These are phyloP conservation scores for Musca domestica DNA, from an alignment of 1,140 invertebrate genomes.

Conservation along the genomic window DNA sequence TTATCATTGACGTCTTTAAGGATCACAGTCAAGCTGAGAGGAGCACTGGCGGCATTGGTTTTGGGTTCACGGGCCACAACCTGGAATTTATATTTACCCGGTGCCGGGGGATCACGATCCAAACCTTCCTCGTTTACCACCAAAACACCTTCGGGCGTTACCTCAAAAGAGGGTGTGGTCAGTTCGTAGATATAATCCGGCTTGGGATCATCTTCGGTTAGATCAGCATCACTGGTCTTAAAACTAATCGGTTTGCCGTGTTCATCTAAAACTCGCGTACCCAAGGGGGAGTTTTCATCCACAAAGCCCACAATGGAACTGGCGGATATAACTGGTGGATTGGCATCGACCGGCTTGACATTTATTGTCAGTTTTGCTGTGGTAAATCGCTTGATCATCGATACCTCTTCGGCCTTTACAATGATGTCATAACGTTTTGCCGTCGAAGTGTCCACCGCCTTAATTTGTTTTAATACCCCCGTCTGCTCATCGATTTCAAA, in stretches of 20 bases:
- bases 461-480: slow-evolving; percentile 76
- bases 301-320: slow-evolving; percentile 75
- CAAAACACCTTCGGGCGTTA: slow-evolving; percentile 70
- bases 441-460: slow-evolving; percentile 73
- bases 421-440: slow-evolving; percentile 65
- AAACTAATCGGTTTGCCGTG: slow-evolving; percentile 68
- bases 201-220: slow-evolving; percentile 73
- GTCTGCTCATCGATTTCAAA: slow-evolving; percentile 80
- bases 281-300: slow-evolving; percentile 80
- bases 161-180: slow-evolving; percentile 79
- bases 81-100: slow-evolving; percentile 75
- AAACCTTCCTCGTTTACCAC: slow-evolving; percentile 80
- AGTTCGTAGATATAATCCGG: slow-evolving; percentile 78
- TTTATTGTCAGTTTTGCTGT: slow-evolving; percentile 78
- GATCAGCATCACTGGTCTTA: slow-evolving; percentile 76
- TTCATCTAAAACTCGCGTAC: slow-evolving; percentile 73
- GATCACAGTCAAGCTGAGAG: slow-evolving; percentile 73
- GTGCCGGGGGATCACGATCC: slow-evolving; percentile 83
- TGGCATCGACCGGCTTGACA: slow-evolving; percentile 80
- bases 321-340: slow-evolving; percentile 74
- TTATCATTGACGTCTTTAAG: slow-evolving; percentile 85
- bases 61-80: slow-evolving; percentile 76
- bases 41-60: slow-evolving; percentile 75
- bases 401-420: slow-evolving; percentile 80
- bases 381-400: slow-evolving; percentile 72